Evolutionary conservation across 2,797 vertebrate species (phyloP), one percentile per base, ranked within the genome.

Genomic region (Enteromius afrohamiltoni): DNA sequence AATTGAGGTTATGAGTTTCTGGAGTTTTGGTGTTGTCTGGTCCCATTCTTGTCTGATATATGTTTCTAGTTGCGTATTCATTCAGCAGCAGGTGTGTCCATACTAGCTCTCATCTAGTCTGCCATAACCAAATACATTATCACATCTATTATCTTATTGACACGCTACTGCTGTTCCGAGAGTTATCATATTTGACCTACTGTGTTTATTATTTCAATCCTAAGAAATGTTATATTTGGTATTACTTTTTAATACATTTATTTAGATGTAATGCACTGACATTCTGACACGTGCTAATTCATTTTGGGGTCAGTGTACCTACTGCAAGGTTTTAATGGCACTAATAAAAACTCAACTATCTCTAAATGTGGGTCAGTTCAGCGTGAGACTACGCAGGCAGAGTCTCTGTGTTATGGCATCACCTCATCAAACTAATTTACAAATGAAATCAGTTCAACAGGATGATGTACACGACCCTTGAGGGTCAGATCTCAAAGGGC

Each of bases 401-500:
- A 49, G 47, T 64, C 40, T 23, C 4, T 14, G 21, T 42, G 51
- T 49, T 42, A 82, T 42, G 26, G 55, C 29, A 53, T 47, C 70
- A 74, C 70, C 68, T 23, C 31, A 65, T 76, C 13, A 7, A 74
- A 80, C 47, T 42, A 13, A 71, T 49, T 51, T 49, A 9, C 16
- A 58, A 16, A 58, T 60, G 16, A 60, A 69, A 69, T 74, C 70
- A 71, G 21, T 64, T 55, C 31, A 70, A 21, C 49, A 31, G 13
- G 65, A 53, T 71, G 65, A 51, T 69, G 79, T 47, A 60, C 73
- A 19, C 10, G 53, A 87, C 34, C 60, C n/a, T 23, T 17, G 51
- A 29, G 7, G 55, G 10, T 79, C 73, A 85, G 82, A 77, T 65
- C 47, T 65, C 71, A 78, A 29, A 21, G 83, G 70, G 76, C 76